Base-by-base conservation (phyloP, 1,140 invertebrate genomes). In the Drosophila santomea region DNA sequence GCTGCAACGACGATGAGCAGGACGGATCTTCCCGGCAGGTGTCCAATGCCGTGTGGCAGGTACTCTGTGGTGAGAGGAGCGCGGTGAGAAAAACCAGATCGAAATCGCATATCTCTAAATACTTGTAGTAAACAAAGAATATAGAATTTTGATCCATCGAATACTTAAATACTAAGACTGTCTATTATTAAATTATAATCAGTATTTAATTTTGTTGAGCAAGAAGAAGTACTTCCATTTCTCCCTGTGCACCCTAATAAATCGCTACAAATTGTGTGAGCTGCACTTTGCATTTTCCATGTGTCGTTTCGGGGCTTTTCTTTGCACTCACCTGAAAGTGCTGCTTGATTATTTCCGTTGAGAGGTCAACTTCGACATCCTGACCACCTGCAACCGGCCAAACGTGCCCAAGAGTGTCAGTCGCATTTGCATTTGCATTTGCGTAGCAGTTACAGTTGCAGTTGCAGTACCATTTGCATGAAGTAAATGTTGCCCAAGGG, bases 21-120 rank as follows among this genome's bases (percentile, higher is more conserved):
- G 95, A 95, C 51, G 94, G 94, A 92, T 97, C 95, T 85, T 95
- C 95, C 90, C 96, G 96, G 92, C 96, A 96, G 71, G 94, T 94
- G 73, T 95, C 94, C 92, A 97, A 93, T 23, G 96, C 96, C 72
- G 95, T 94, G 92, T 96, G 95, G 91, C 96, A 97, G 39, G 96
- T 97, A 80, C 95, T 96, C 92, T 96, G 56, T 91, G 91, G 55
- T 4, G 15, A 41, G 48, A 43, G 48, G 12, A n/a, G 23, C 56
- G 80, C 38, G 15, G 41, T 47, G 58, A 56, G 43, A 50, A 57
- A 47, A 48, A 5, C 0, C 45, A 12, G 23, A 8, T n/a, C 1
- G 10, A 4, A 39, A 0, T 39, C 14, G 14, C 11, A 12, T 2
- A 38, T 12, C 36, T 39, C 3, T 14, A 32, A 8, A 3, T 12